Evolutionary conservation across 2,888 invertebrate species (phyloP), one percentile per base, ranked within the genome.

Genomic region (Drosophila mimica): DNA sequence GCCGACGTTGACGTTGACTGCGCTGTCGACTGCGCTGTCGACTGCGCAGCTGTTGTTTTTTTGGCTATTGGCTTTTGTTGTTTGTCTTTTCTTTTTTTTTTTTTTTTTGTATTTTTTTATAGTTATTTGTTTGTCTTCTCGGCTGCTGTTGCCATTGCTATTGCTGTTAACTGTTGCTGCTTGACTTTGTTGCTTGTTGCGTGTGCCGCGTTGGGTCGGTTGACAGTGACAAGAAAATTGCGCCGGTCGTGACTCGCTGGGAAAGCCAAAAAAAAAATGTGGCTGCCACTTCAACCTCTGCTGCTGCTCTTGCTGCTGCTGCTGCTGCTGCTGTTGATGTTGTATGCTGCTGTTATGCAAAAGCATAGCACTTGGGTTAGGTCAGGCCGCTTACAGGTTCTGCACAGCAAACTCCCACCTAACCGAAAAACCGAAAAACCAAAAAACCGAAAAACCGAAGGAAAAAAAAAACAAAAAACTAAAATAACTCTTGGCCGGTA

Each of bases 171-270:
- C 56, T 74, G 70, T 20, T 51, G 67, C 40, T 71, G 74, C 34
- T 74, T 70, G 74, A 70, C 65, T 71, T 82, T 82, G 81, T 85
- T 83, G 86, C 79, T 84, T 83, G 79, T 85, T 83, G 86, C 86
- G 85, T 83, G 84, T 72, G 77, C 69, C 74, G 69, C 74, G 49
- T 70, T 82, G 57, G 43, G 30, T 75, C 40, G 71, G 81, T 59
- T 79, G 84, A 85, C 84, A 85, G 79, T 85, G 84, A 85, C 88
- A 88, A 74, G 81, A 85, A 85, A 85, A 85, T 85, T 88, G 88
- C 72, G 85, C 60, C 79, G 83, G 74, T 85, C 84, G 84, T 85
- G 88, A 85, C 84, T 85, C 71, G 84, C 79, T 88, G 84, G 84
- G 85, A 84, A 84, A 88, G 85, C 88, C 85, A 76, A 80, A 74